Conservation (phyloP, 1,140 invertebrate species). For the Plectrocnemia conspersa region DNA sequence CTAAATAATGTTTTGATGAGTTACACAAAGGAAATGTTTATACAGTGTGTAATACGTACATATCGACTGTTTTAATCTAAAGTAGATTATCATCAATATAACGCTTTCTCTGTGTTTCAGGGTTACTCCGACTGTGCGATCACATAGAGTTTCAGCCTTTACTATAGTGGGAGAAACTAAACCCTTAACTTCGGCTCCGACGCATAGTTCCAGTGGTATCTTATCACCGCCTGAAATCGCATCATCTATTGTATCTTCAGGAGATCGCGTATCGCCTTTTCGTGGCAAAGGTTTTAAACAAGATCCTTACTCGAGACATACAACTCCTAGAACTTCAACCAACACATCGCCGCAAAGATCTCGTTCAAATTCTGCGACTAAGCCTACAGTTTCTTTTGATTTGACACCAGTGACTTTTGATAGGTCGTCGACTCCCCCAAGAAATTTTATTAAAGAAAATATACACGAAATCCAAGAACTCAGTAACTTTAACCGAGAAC, state of each 20-base stretch:
- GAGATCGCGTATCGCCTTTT: conserved; percentile 46
- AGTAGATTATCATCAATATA: neutral
- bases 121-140: conserved; percentile 42
- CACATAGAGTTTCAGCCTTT: conserved; percentile 46
- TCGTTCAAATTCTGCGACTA: conserved; percentile 41
- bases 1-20: no score
- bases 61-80: no score
- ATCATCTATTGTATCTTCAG: no score
- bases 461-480: conserved; percentile 50
- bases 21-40: no score
- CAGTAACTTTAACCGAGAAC: conserved; percentile 50
- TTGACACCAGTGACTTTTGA: conserved; percentile 43
- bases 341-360: conserved; percentile 47
- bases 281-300: conserved; percentile 49
- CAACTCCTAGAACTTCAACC: conserved; percentile 28
- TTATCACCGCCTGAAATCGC: no score
- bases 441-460: conserved; percentile 50
- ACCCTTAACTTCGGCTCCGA: conserved; percentile 40
- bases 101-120: conserved; percentile 36
- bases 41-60: no score
- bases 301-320: conserved; percentile 44
- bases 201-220: neutral
- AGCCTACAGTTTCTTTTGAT: conserved; percentile 43
- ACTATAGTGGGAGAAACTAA: conserved; percentile 46
- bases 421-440: conserved; percentile 43